phyloP scores from a whole-genome alignment of 2,888 invertebrate species.

The Tiphia femorata region DNA sequence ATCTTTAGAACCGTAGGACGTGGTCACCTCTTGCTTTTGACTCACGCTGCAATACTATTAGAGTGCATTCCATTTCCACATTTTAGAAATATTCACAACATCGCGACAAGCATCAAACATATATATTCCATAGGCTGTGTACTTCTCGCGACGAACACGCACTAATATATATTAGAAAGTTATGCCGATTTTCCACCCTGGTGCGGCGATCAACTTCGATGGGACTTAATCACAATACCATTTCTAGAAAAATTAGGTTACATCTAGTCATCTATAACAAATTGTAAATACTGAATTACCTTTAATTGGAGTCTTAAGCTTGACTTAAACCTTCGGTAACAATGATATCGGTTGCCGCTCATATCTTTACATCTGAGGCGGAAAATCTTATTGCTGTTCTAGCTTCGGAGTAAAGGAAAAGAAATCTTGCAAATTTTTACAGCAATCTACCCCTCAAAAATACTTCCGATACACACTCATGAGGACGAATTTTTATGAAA shows the following conservation, averaged over 20 bases:
- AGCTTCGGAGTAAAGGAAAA: slow-evolving; percentile 24
- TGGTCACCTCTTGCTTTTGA: slow-evolving; percentile 16
- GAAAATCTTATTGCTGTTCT: slow-evolving; percentile 31
- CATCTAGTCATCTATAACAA: slow-evolving; percentile 24
- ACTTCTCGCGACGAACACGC: slow-evolving; percentile 29
- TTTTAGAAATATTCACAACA: slow-evolving; percentile 17
- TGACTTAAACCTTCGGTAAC: slow-evolving; percentile 19
- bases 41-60: slow-evolving; percentile 15
- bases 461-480: not conserved
- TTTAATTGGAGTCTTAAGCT: slow-evolving; percentile 23
- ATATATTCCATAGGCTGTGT: slow-evolving; percentile 24
- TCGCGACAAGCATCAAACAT: slow-evolving; percentile 32
- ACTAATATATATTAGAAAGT: slow-evolving; percentile 17
- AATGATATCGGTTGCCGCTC: slow-evolving; percentile 12
- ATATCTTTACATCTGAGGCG: slow-evolving; percentile 13
- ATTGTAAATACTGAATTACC: slow-evolving; percentile 32
- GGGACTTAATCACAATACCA: slow-evolving; percentile 21
- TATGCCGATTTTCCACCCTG: slow-evolving; percentile 15
- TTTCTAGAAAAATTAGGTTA: slow-evolving; percentile 28
- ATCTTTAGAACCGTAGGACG: slow-evolving; percentile 26
- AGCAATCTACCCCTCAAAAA: not conserved
- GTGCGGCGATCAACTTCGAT: slow-evolving; percentile 22
- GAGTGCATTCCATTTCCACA: slow-evolving; percentile 9
- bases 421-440: slow-evolving; percentile 21
- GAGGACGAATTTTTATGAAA: not conserved